phyloP scores from a whole-genome alignment of 2,797 vertebrate genomes.

The Halcyon chelicuti region DNA sequence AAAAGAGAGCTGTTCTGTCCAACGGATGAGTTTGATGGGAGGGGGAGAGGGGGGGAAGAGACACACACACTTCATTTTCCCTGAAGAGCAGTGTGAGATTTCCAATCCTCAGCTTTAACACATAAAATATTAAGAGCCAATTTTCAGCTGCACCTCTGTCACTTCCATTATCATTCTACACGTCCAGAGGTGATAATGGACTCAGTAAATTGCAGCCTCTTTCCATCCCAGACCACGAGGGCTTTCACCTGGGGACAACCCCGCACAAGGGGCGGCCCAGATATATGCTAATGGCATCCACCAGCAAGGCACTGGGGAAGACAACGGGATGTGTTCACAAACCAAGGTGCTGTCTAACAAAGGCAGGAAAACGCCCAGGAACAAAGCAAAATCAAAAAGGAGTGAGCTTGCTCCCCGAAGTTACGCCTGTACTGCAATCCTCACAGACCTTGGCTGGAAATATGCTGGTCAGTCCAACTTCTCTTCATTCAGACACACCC shows the following conservation, averaged over 20 bases:
- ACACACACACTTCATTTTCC: constrained; percentile 76
- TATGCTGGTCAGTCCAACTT: neutral
- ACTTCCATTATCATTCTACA: constrained; percentile 88
- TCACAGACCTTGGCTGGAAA: neutral
- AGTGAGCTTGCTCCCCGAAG: neutral
- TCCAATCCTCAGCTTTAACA: constrained; percentile 80
- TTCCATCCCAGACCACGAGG: constrained; percentile 76
- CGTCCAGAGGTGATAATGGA: constrained; percentile 89
- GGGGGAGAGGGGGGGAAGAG: neutral
- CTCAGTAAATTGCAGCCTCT: constrained; percentile 82
- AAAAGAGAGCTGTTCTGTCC: constrained; percentile 36
- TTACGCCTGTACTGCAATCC: neutral
- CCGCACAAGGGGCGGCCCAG: constrained; percentile 73
- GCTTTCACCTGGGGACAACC: constrained; percentile 77
- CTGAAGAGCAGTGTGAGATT: constrained; percentile 84
- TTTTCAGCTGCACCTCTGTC: constrained; percentile 91
- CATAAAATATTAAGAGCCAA: constrained; percentile 97
- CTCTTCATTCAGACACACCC: neutral
- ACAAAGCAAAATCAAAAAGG: constrained; percentile 39
- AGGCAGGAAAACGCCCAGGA: constrained; percentile 51
- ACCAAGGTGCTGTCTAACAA: neutral
- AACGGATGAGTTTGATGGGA: constrained; percentile 31
- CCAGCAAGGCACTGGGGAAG: constrained; percentile 26
- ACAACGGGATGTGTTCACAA: constrained; percentile 19
- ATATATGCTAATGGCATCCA: constrained; percentile 75